These are phyloP conservation scores for Odontomyia ornata DNA, from an alignment of 2,888 invertebrate species.

Conservation along the genomic window DNA sequence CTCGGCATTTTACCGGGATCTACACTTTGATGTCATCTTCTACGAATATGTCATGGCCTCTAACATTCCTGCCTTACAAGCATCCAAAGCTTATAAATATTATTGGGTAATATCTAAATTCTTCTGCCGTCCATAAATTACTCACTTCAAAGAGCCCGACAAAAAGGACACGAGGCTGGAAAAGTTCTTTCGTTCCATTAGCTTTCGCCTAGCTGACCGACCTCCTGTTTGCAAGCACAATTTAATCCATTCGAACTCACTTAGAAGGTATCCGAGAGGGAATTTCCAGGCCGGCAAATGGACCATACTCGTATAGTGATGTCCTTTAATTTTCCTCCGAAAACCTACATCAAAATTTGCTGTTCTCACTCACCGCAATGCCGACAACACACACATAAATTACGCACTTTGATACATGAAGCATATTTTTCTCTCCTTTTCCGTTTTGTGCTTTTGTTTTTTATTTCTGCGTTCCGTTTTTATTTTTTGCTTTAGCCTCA, in stretches of 20 bases:
- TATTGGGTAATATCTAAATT: slow-evolving; percentile 34
- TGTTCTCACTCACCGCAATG: slow-evolving; percentile 23
- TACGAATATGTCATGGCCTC: slow-evolving; percentile 24
- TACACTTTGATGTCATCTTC: slow-evolving; percentile 29
- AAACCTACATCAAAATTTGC: slow-evolving; percentile 2
- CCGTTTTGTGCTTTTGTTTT: too few relatives aligned
- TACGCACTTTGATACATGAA: slow-evolving; percentile 20
- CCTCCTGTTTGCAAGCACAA: neutral
- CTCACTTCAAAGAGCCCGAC: slow-evolving; percentile 17
- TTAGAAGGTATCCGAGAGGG: neutral
- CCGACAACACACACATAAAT: slow-evolving; percentile 20
- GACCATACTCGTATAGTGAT: slow-evolving; percentile 8
- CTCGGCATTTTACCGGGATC: neutral
- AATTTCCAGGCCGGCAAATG: slow-evolving; percentile 9
- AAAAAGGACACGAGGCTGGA: neutral
- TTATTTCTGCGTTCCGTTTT: neutral
- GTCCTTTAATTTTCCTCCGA: slow-evolving; percentile 8
- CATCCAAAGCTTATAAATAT: slow-evolving; percentile 28
- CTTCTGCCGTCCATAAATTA: slow-evolving; percentile 30
- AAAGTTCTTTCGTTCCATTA: neutral
- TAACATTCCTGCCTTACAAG: slow-evolving; percentile 14
- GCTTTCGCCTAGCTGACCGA: neutral
- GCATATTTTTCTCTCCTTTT: slow-evolving; percentile 15
- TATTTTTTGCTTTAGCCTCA: neutral
- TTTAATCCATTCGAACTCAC: slow-evolving; percentile 7